Percentiles rank a stretch among this genome's conserved stretches.
Evolutionary conservation across 2,113 vertebrate genomes (phyloP).

Genomic region (Tenebrosternarchus preto): DNA sequence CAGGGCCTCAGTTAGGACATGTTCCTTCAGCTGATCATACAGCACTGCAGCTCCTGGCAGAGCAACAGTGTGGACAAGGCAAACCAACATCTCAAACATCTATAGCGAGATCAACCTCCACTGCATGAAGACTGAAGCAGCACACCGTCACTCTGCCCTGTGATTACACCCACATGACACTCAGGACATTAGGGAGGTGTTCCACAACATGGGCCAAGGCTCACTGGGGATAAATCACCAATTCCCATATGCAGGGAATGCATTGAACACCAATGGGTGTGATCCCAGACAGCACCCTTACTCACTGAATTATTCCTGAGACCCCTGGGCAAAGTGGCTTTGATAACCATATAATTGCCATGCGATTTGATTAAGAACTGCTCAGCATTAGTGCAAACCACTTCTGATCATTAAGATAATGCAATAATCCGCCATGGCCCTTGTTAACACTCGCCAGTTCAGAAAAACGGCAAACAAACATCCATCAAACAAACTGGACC

Average conservation of each 20-base stretch:
- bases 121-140: too few species aligned
- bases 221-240: background rate
- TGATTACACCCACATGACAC: background rate
- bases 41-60: conserved; percentile 64
- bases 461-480: background rate
- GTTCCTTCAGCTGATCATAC: conserved; percentile 74
- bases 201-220: background rate
- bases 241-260: background rate
- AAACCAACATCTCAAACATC: too few species aligned
- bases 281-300: conserved; percentile 11
- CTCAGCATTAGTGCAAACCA: conserved; percentile 10
- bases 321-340: background rate
- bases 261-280: background rate
- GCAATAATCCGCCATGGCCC: background rate
- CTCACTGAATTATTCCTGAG: background rate
- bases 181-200: background rate
- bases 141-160: too few species aligned
- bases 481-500: conserved; percentile 11
- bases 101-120: too few species aligned
- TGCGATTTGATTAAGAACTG: background rate
- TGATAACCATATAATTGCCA: background rate
- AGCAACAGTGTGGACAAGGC: background rate
- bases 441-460: background rate
- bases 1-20: conserved; percentile 74
- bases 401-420: background rate